phyloP scores from a whole-genome alignment of 2,888 invertebrate genomes.

The Thyatira batis region DNA sequence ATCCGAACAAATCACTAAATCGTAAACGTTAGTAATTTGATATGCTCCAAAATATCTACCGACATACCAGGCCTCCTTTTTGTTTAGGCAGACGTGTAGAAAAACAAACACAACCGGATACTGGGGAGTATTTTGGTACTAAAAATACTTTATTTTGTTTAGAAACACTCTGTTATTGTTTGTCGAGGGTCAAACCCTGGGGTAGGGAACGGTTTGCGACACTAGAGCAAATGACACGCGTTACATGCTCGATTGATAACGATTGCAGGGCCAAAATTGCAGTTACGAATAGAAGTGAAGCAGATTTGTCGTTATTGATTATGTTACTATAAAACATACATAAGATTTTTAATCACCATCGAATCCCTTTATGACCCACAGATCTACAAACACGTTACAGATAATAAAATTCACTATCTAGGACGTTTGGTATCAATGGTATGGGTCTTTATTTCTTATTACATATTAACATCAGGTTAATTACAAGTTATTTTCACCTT shows the following conservation, averaged over 20 bases:
- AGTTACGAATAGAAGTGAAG: constrained; percentile 22
- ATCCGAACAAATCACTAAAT: neutral
- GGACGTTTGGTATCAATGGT: no score
- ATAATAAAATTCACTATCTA: no score
- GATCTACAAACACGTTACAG: no score
- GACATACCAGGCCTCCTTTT: neutral
- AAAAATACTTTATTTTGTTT: constrained; percentile 48
- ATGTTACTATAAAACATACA: no score
- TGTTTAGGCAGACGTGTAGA: neutral
- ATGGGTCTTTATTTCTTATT: no score
- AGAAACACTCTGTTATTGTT: constrained; percentile 67
- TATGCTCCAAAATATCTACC: neutral
- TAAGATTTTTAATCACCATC: no score
- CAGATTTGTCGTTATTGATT: no score
- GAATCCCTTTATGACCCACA: no score
- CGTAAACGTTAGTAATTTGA: neutral
- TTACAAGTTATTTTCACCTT: no score
- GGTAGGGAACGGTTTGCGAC: constrained; percentile 59
- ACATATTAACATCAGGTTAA: no score
- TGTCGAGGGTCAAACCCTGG: constrained; percentile 47
- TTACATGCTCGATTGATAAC: constrained; percentile 58
- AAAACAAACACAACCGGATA: neutral
- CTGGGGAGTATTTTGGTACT: constrained; percentile 12
- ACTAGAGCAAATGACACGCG: constrained; percentile 69
- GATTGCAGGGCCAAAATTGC: constrained; percentile 31